Evolutionary conservation across 2,113 vertebrate species (phyloP), one percentile per base, ranked within the genome.

Genomic region (Cheirogaleus medius): DNA sequence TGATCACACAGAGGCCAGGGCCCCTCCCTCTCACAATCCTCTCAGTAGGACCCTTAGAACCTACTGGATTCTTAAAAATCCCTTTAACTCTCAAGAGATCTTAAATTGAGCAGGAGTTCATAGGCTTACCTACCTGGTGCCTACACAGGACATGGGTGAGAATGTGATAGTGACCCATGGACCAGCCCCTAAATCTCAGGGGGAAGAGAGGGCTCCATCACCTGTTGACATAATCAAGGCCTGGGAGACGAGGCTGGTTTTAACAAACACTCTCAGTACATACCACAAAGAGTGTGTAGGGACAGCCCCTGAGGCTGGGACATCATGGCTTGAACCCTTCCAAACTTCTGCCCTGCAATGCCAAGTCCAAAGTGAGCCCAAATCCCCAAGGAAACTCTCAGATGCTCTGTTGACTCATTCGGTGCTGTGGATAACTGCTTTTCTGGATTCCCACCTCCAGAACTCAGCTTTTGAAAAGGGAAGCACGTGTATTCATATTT

Each of bases 401-500:
- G 76, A 60, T 14, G 8, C 49, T 20, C 91, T 76, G 37, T 17
- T 37, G 60, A 64, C 77, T 58, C 68, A 4, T 34, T 63, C 5
- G 5, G 69, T 3, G 14, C 54, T 11, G 12, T 32, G 0, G 47
- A 20, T 37, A 73, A 80, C 25, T 0, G 3, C 23, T 80, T 66
- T 44, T 44, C 81, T 92, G 44, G 5, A 32, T 58, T 44, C 39
- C 52, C 74, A 77, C 15, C 64, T 0, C 0, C 1, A 18, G 47
- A 73, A 73, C 74, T 87, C 56, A 18, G 47, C 85, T 58, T 96
- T 68, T 4, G 27, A 47, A 90, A 90, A 60, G 56, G 80, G 63
- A 82, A 93, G 71, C 25, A 0, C 13, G 0, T 60, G 20, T 87
- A 5, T 85, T 54, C 27, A 66, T 29, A 78, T 88, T 52, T 21